Base-by-base conservation (phyloP, 2,888 invertebrate species). In the Acleris cristana region DNA sequence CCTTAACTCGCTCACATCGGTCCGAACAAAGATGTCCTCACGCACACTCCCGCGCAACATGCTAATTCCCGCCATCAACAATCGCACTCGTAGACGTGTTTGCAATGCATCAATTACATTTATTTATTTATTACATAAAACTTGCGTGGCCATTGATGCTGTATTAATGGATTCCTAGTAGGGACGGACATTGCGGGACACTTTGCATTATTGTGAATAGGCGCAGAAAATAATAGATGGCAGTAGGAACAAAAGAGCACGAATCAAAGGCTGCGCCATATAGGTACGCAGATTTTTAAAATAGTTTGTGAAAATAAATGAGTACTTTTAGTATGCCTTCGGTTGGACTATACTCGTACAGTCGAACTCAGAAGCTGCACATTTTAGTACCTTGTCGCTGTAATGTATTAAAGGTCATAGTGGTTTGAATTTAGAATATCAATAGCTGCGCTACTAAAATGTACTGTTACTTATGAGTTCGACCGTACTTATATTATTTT, bases 51-150 rank as follows among this genome's bases (percentile, higher is more conserved):
- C 79, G 73, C 76, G 79, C 82, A 80, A 87, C 88, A 87, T 89
- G 89, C 88, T 89, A 90, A 90, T 90, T 80, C 84, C 85, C 78
- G 76, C 79, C 80, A 78, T 76, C 76, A 85, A 84, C 83, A 83
- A 82, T 80, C 77, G 79, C 66, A 45, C 64, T 60, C 60, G 30
- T 56, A 44, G 56, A 56, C 65, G 60, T 61, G 55, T 80, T 83
- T 80, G 78, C 79, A 78, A 71, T 66, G 67, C 64, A 63, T 70
- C 67, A 70, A 70, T 66, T 66, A 66, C 69, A 40, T 40, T 40
- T 40, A 40, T 40, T 40, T 40, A 40, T 54, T 40, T 40, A 40
- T 40, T 40, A 40, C 40, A 40, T 40, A 40, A 54, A 21, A 23
- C 21, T 26, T 40, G 14, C 40, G 40, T 58, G 63, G 64, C 67